Evolutionary conservation across 2,888 invertebrate species (phyloP).

Genomic region (Dicranocentrus wangi): DNA sequence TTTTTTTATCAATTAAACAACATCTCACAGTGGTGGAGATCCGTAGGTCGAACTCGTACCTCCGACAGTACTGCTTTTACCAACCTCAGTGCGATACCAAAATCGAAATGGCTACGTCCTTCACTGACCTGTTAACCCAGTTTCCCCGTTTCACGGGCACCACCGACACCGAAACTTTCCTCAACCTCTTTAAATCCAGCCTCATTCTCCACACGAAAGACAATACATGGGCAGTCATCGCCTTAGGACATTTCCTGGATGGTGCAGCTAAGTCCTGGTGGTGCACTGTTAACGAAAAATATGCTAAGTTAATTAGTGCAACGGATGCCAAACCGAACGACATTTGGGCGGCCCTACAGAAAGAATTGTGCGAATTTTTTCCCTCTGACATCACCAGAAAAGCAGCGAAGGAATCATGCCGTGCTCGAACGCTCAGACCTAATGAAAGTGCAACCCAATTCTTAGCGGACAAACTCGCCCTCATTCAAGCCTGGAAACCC

Average conservation of each 20-base stretch:
- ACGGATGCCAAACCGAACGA: background rate
- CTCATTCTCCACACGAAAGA: background rate
- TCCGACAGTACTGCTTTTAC: background rate
- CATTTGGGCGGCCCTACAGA: too few species aligned
- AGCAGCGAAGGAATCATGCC: background rate
- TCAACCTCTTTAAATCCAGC: background rate
- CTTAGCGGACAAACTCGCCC: background rate
- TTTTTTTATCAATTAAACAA: background rate
- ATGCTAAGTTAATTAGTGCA: too few species aligned
- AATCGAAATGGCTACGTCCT: background rate
- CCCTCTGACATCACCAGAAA: background rate
- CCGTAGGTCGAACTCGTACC: background rate
- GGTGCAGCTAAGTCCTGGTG: background rate
- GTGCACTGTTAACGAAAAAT: background rate
- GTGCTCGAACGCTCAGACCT: background rate
- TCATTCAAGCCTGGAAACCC: constrained; percentile 5
- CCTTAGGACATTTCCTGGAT: constrained; percentile 13
- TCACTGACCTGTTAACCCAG: background rate
- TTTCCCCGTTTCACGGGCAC: background rate
- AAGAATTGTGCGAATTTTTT: background rate
- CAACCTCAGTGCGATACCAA: background rate
- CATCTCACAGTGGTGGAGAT: background rate
- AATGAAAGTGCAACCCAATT: background rate
- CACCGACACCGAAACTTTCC: background rate
- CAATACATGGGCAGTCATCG: background rate